These are phyloP conservation scores for Gambusia yucatana DNA, from an alignment of 2,797 vertebrate species.

Conservation along the genomic window DNA sequence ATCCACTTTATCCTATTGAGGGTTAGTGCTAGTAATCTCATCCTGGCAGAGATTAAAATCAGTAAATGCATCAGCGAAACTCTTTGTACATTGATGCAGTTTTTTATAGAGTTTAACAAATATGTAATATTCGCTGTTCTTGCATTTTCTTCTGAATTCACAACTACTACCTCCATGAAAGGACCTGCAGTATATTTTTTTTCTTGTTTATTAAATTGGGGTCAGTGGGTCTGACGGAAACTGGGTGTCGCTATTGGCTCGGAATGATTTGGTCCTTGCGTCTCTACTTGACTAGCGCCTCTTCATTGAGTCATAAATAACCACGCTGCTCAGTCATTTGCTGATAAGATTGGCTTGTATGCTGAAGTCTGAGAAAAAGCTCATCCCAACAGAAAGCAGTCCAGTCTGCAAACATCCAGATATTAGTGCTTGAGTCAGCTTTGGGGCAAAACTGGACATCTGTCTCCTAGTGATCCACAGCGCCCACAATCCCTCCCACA, in stretches of 20 bases:
- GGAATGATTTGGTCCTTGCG: neutral
- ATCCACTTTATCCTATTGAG: conserved; percentile 61
- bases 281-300: neutral
- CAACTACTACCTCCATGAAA: neutral
- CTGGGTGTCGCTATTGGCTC: neutral
- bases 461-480: conserved; percentile 71
- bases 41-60: neutral
- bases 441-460: conserved; percentile 72
- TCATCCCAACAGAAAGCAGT: conserved; percentile 61
- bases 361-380: conserved; percentile 60
- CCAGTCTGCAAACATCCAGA: conserved; percentile 63
- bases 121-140: neutral
- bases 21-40: neutral
- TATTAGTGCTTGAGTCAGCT: conserved; percentile 61
- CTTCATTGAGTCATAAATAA: neutral
- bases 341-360: neutral
- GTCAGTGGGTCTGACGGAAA: neutral
- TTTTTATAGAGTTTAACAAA: neutral
- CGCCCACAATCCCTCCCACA: conserved; percentile 71
- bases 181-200: neutral
- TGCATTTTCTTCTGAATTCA: neutral
- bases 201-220: neutral
- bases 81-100: neutral
- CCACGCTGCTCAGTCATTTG: neutral
- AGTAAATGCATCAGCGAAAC: neutral